A percentile compares a stretch with the other conserved stretches of the same genome.
Conservation (phyloP, 2,797 vertebrate genomes). For the Leptodactylus fallax region DNA sequence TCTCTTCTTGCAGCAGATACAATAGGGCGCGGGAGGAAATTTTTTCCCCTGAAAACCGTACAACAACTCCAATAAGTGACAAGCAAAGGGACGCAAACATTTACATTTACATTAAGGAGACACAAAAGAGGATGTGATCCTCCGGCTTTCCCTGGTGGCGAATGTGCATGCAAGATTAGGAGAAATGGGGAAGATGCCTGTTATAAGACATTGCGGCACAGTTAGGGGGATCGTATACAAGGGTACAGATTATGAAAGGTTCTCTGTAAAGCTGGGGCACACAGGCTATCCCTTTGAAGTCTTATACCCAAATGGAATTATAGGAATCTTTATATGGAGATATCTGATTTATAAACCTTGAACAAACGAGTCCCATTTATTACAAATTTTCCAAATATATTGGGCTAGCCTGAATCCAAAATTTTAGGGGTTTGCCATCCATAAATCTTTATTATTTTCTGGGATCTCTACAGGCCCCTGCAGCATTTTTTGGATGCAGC, state of each 20-base stretch:
- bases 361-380: too few relatives aligned
- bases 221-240: neutral
- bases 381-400: too few relatives aligned
- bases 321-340: too few relatives aligned
- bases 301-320: too few relatives aligned
- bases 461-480: too few relatives aligned
- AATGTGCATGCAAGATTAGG: neutral
- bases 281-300: too few relatives aligned
- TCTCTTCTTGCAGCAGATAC: constrained; percentile 18
- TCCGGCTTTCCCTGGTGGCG: neutral
- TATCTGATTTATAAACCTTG: too few relatives aligned
- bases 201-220: too few relatives aligned
- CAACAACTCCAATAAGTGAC: constrained; percentile 36
- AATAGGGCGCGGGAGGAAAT: constrained; percentile 11
- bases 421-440: too few relatives aligned
- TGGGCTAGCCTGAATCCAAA: too few relatives aligned
- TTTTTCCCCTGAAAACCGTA: neutral
- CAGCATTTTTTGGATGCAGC: too few relatives aligned
- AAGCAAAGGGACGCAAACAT: constrained; percentile 50
- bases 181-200: neutral
- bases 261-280: neutral
- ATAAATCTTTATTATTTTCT: too few relatives aligned
- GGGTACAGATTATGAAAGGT: neutral
- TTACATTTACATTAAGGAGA: constrained; percentile 49
- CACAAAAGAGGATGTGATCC: neutral